Evolutionary conservation across 2,888 invertebrate genomes (phyloP).

Genomic region (Acanthosepion esculentum): DNA sequence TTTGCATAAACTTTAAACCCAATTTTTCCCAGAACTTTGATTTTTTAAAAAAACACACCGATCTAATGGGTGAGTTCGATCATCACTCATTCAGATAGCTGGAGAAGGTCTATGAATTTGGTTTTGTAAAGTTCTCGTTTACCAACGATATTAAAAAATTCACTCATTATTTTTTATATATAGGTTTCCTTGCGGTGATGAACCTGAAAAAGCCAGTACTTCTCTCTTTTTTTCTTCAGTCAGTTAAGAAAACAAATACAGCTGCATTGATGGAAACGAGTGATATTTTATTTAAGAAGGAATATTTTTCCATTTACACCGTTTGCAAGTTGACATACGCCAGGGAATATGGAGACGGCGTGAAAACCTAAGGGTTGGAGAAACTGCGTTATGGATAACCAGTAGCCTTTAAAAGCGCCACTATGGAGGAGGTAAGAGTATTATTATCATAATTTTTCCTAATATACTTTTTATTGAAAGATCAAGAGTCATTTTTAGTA

Average conservation of each 20-base stretch:
- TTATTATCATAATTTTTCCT: not conserved
- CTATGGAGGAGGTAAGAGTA: constrained; percentile 43
- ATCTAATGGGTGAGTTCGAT: no score
- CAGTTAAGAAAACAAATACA: not conserved
- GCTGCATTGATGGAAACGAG: not conserved
- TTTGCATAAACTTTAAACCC: no score
- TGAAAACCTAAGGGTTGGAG: not conserved
- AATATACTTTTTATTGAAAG: not conserved
- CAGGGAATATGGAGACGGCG: not conserved
- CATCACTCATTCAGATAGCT: no score
- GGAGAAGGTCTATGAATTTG: no score
- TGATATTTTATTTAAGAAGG: not conserved
- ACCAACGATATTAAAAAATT: no score
- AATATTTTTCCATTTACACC: not conserved
- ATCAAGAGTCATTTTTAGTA: not conserved
- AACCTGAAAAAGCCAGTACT: no score
- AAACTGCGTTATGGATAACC: not conserved
- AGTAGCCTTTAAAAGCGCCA: not conserved
- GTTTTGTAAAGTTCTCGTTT: no score
- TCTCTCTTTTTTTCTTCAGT: no score
- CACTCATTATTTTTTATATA: no score
- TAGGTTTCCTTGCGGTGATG: no score
- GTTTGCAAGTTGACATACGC: not conserved
- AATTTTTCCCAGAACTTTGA: no score
- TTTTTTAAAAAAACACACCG: no score